Evolutionary conservation across 2,113 vertebrate species (phyloP).

Genomic region (Heptranchias perlo): DNA sequence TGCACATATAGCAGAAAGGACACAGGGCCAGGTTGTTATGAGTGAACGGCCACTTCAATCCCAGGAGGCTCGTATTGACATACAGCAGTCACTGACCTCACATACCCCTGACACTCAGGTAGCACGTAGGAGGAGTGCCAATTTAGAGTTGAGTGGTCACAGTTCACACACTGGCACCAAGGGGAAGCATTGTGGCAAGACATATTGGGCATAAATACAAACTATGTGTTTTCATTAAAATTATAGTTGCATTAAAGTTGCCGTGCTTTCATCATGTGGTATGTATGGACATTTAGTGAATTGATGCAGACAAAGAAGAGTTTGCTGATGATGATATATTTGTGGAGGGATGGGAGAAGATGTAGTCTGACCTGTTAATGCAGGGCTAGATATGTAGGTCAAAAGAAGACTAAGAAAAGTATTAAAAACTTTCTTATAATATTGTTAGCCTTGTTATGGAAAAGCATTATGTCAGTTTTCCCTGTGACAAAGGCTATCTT

Average conservation of each 20-base stretch:
- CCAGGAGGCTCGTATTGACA: not conserved
- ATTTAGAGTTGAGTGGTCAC: not conserved
- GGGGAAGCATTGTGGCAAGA: not conserved
- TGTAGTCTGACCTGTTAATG: too few relatives aligned
- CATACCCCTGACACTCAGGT: not conserved
- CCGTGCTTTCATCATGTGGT: not conserved
- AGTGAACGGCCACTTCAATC: not conserved
- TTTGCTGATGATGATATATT: not conserved
- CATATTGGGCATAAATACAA: not conserved
- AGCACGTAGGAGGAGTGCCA: not conserved
- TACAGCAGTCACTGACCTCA: not conserved
- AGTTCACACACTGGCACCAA: not conserved
- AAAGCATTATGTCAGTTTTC: too few relatives aligned
- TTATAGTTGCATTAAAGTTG: not conserved
- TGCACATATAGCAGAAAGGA: not conserved
- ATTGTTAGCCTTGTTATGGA: too few relatives aligned
- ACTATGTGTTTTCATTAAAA: not conserved
- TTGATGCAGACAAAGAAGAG: not conserved
- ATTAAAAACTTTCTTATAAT: too few relatives aligned
- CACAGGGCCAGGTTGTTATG: not conserved
- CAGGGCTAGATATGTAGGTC: not conserved
- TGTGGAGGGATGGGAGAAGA: too few relatives aligned
- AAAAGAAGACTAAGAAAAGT: too few relatives aligned
- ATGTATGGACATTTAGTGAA: not conserved
- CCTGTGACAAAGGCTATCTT: too few relatives aligned